Base-by-base conservation (phyloP, 2,113 vertebrate species). In the Synodontis membranacea region DNA sequence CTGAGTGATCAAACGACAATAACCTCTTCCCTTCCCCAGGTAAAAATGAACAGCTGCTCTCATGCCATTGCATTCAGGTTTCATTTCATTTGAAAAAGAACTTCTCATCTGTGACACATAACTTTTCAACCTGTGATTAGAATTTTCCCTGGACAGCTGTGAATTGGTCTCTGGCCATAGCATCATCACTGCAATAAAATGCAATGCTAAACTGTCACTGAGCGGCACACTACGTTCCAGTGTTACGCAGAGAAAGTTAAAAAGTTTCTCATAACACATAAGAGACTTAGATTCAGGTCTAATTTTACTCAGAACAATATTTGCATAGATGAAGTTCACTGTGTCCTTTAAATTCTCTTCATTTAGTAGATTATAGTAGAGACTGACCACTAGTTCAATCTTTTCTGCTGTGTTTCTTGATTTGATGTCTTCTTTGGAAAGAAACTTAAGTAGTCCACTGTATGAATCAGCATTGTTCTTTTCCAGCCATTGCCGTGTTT, bases 321-420 rank as follows among this genome's bases (percentile, higher is more conserved):
- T 93, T 46, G 89, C 87, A 80, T 93, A 94, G 0, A 94, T 86
- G 5, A 88, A 90, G 88, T 94, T 94, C 37, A 94, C 84, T 7
- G 0, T 90, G 9, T 91, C 88, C 28, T 64, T 90, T 15, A 79
- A 0, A 14, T 54, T 44, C 1, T 42, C 48, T 0, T 10, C 31
- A 1, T 7, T 0, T 8, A n/a, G n/a, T n/a, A n/a, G n/a, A 0
- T 0, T 0, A 78, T 92, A 92, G 0, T 25, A n/a, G n/a, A n/a
- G 12, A 39, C 0, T 60, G 11, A 86, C 58, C 48, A 94, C 92
- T 34, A 88, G 48, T 79, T 91, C 89, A 82, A 94, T 62, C 25
- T 6, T 19, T 21, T 80, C 86, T 37, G 58, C 2, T 56, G 68
- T 80, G 15, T 3, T 19, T 12, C 7, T 0, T 56, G 8, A 2